Evolutionary conservation across 2,888 invertebrate species (phyloP).

Genomic region (Fragum whitleyi): DNA sequence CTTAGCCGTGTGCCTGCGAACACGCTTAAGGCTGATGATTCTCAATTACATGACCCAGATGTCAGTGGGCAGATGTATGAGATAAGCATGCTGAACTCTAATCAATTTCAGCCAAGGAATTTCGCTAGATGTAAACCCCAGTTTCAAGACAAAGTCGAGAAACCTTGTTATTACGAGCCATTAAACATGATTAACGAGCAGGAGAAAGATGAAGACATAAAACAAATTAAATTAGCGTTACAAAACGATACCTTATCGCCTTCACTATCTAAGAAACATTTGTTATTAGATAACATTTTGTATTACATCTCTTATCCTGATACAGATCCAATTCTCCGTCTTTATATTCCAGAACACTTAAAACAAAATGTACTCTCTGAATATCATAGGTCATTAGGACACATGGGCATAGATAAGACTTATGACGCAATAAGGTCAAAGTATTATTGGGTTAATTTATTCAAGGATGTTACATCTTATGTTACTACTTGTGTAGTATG

Average conservation of each 20-base stretch:
- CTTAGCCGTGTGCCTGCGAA: background rate
- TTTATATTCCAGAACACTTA: background rate
- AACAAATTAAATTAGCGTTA: conserved; percentile 9
- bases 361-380: conserved; percentile 2
- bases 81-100: background rate
- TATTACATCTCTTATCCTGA: conserved; percentile 9
- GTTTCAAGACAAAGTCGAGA: background rate
- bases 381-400: background rate
- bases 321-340: background rate
- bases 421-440: conserved; percentile 13
- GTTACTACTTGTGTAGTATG: background rate
- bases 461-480: background rate
- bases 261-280: background rate
- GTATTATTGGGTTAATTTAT: conserved; percentile 10
- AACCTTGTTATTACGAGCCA: background rate
- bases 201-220: conserved; percentile 18
- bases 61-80: background rate
- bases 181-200: conserved; percentile 15
- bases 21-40: background rate
- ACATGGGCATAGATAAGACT: conserved; percentile 12
- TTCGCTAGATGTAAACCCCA: background rate
- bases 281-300: background rate
- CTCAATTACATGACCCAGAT: background rate
- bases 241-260: background rate
- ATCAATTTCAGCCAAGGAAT: background rate